Evolutionary conservation across 2,797 vertebrate genomes (phyloP).

Genomic region (Synanceia verrucosa): DNA sequence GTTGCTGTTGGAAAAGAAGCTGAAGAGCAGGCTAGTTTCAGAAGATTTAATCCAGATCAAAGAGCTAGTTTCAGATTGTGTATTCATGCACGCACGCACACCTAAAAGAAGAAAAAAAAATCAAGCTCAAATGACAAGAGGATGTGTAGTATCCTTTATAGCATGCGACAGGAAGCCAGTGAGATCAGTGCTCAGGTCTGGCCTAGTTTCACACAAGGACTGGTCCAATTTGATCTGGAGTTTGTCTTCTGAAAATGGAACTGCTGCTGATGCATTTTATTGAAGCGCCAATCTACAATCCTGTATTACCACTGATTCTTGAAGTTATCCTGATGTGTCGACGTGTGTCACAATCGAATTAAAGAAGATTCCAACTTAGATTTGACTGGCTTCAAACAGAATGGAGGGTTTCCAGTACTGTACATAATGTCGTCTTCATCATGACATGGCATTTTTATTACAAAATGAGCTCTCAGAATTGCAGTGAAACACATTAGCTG

Average conservation of each 20-base stretch:
- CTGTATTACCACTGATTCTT: conserved; percentile 71
- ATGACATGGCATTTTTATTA: background rate
- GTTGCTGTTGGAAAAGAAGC: conserved; percentile 59
- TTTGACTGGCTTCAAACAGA: conserved; percentile 52
- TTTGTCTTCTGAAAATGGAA: conserved; percentile 64
- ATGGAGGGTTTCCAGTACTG: conserved; percentile 14
- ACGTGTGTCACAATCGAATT: conserved; percentile 73
- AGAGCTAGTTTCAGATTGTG: background rate
- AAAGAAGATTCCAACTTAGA: conserved; percentile 75
- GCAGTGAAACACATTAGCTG: background rate
- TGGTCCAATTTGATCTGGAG: conserved; percentile 55
- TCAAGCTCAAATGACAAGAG: background rate
- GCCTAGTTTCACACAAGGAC: conserved; percentile 15
- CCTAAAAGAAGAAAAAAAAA: background rate
- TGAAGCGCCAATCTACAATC: conserved; percentile 55
- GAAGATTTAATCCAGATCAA: conserved; percentile 63
- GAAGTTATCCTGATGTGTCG: conserved; percentile 71
- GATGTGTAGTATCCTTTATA: conserved; percentile 1
- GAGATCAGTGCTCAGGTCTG: conserved; percentile 15
- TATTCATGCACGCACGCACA: background rate
- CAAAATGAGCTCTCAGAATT: background rate
- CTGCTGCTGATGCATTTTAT: conserved; percentile 50
- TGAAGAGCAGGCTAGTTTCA: conserved; percentile 54
- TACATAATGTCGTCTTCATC: background rate
- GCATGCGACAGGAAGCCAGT: conserved; percentile 4